A percentile compares a stretch with the other conserved stretches of the same genome.
phyloP scores from a whole-genome alignment of 2,797 vertebrate species.

The Basileuterus tristriatus region DNA sequence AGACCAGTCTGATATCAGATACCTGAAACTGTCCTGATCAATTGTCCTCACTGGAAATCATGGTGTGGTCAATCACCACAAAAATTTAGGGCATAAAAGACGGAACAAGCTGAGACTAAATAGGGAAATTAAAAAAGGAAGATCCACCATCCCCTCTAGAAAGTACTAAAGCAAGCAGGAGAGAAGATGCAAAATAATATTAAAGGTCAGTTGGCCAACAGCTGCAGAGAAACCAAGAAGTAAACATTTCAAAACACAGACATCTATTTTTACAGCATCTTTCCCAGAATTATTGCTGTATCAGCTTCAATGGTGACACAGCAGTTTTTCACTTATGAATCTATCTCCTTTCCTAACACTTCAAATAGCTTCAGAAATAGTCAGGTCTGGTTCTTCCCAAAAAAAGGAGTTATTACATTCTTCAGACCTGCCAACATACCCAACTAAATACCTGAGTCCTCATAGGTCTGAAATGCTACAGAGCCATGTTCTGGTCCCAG shows the following conservation, averaged over 20 bases:
- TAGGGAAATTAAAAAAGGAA: slow-evolving; percentile 52
- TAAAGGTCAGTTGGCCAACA: slow-evolving; percentile 47
- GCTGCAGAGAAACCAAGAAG: slow-evolving; percentile 56
- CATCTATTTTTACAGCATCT: slow-evolving; percentile 58
- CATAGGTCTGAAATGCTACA: not conserved
- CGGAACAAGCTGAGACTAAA: slow-evolving; percentile 45
- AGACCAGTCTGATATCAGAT: not conserved
- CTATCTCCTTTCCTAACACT: not conserved
- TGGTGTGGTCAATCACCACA: not conserved
- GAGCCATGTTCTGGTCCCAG: not conserved
- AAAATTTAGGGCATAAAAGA: not conserved
- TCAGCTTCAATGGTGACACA: slow-evolving; percentile 46
- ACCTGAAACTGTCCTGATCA: not conserved
- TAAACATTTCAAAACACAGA: slow-evolving; percentile 62
- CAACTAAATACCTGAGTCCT: not conserved
- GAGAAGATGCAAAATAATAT: slow-evolving; percentile 4
- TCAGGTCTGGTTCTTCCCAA: not conserved
- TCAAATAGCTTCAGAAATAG: not conserved
- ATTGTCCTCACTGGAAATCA: not conserved
- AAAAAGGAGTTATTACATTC: not conserved
- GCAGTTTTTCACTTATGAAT: slow-evolving; percentile 5
- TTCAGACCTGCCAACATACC: not conserved
- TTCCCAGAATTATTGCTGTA: slow-evolving; percentile 55
- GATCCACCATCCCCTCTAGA: not conserved
- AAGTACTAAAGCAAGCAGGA: slow-evolving; percentile 54